Evolutionary conservation across 2,888 invertebrate genomes (phyloP).

Genomic region (Nomada flava): DNA sequence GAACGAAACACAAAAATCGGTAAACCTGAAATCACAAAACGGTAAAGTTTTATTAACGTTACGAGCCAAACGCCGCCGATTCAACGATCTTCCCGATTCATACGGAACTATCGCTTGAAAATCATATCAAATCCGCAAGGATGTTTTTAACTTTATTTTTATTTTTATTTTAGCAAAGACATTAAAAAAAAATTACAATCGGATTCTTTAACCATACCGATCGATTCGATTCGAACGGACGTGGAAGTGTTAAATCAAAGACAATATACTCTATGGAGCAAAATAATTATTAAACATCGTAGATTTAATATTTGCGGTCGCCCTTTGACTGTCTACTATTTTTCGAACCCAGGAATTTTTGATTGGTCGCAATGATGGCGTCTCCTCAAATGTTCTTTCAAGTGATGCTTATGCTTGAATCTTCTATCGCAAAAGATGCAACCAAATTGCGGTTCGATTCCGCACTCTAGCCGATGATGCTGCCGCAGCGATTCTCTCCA

Average conservation of each 20-base stretch:
- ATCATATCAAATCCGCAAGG: not conserved
- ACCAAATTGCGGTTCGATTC: constrained; percentile 77
- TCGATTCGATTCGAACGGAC: too few relatives aligned
- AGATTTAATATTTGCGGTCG: not conserved
- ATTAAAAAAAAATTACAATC: too few relatives aligned
- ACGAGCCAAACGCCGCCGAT: not conserved
- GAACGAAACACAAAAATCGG: constrained; percentile 30
- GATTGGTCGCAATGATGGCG: constrained; percentile 24
- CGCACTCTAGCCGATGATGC: constrained; percentile 80
- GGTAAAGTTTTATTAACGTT: constrained; percentile 20
- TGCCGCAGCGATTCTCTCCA: constrained; percentile 74
- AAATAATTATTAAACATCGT: too few relatives aligned
- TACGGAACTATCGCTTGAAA: not conserved
- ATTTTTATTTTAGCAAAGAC: too few relatives aligned
- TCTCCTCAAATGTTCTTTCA: constrained; percentile 63
- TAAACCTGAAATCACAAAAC: constrained; percentile 56
- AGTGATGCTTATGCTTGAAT: constrained; percentile 72
- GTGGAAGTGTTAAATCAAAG: too few relatives aligned
- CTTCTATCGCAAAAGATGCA: constrained; percentile 72
- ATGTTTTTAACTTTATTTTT: constrained; percentile 9
- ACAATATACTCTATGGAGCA: too few relatives aligned
- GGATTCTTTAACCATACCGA: too few relatives aligned
- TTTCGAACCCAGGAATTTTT: not conserved
- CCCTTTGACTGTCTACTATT: too few relatives aligned
- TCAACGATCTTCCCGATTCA: not conserved